A percentile compares a stretch with the other conserved stretches of the same genome.
Conservation (phyloP, 2,888 invertebrate genomes). For the Nyleta sp. region DNA sequence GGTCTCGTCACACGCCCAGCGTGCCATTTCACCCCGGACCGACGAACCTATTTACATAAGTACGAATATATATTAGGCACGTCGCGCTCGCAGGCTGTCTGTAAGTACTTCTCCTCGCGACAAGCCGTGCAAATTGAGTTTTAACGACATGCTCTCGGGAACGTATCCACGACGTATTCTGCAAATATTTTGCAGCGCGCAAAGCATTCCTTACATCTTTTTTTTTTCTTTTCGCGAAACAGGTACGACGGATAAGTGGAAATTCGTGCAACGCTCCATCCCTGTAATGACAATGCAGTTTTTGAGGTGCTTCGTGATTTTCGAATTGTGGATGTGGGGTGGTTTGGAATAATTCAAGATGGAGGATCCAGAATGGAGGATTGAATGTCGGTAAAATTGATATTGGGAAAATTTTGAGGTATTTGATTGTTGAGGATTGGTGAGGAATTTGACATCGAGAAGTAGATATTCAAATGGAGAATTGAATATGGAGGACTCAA, state of each 20-base stretch:
- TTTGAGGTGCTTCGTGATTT: background rate
- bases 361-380: no score
- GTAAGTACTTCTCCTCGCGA: constrained; percentile 64
- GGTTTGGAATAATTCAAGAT: no score
- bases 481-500: no score
- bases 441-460: no score
- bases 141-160: constrained; percentile 66
- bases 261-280: constrained; percentile 37
- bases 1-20: constrained; percentile 30
- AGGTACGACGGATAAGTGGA: constrained; percentile 21
- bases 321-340: no score
- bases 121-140: constrained; percentile 69
- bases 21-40: constrained; percentile 48
- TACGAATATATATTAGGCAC: constrained; percentile 63
- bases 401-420: no score
- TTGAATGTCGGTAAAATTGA: no score
- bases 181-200: constrained; percentile 51
- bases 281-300: constrained; percentile 22
- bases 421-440: no score
- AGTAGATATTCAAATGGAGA: no score
- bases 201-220: constrained; percentile 29
- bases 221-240: constrained; percentile 15
- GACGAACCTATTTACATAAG: constrained; percentile 64
- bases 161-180: constrained; percentile 61
- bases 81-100: constrained; percentile 61